Conservation (phyloP, 2,888 invertebrate genomes). For the Drosophila quinaria region DNA sequence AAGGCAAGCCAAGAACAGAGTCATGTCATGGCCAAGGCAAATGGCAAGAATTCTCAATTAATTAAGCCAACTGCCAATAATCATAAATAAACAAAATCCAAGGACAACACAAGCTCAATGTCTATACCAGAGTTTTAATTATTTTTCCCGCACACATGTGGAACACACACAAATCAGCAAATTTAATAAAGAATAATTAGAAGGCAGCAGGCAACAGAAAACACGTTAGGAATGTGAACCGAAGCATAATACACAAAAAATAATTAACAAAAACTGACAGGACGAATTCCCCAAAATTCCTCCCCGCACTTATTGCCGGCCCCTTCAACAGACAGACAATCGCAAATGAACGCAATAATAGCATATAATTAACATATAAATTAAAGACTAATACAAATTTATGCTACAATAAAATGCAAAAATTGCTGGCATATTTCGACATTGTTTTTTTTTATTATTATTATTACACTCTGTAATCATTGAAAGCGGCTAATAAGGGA, state of each 20-base stretch:
- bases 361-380: constrained; percentile 76
- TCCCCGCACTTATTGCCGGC: neutral
- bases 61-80: constrained; percentile 72
- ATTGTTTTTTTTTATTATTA: constrained; percentile 11
- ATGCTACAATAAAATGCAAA: constrained; percentile 62
- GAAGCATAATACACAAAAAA: constrained; percentile 53
- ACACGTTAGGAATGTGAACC: constrained; percentile 52
- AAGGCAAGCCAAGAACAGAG: constrained; percentile 38
- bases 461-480: neutral
- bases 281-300: constrained; percentile 17
- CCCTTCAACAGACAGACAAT: constrained; percentile 12
- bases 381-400: constrained; percentile 72
- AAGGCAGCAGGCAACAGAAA: constrained; percentile 38
- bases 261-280: constrained; percentile 71
- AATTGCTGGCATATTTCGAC: constrained; percentile 33
- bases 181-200: constrained; percentile 78
- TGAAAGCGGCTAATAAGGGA: neutral
- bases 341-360: constrained; percentile 55
- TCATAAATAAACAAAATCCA: constrained; percentile 70
- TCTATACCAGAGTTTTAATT: constrained; percentile 62
- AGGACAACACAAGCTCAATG: constrained; percentile 30
- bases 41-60: constrained; percentile 64
- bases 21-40: constrained; percentile 28
- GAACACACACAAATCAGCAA: constrained; percentile 44
- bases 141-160: constrained; percentile 47